These are phyloP conservation scores for Bilobella aurantiaca DNA, from an alignment of 1,140 invertebrate genomes.

Conservation along the genomic window DNA sequence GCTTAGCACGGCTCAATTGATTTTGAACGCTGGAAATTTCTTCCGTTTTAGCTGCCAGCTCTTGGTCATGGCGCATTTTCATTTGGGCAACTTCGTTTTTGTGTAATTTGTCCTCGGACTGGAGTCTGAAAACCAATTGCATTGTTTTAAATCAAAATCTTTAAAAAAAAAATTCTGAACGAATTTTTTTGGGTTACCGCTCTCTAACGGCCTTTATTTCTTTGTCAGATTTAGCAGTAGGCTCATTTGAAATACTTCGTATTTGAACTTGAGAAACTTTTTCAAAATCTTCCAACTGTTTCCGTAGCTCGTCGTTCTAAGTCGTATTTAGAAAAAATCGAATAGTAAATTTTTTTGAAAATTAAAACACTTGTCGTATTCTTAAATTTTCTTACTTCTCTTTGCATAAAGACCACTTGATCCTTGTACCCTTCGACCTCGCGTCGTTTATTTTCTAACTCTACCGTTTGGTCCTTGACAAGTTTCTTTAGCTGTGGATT, in stretches of 20 bases:
- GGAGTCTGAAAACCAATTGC: neutral
- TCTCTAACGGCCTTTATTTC: conserved; percentile 61
- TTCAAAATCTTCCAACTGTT: conserved; percentile 74
- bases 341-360: neutral
- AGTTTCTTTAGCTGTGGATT: conserved; percentile 50
- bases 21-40: conserved; percentile 74
- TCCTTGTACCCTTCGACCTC: conserved; percentile 59
- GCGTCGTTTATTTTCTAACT: conserved; percentile 59
- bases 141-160: conserved; percentile 1
- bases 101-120: conserved; percentile 58
- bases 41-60: conserved; percentile 69
- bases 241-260: conserved; percentile 36
- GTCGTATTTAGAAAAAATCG: conserved; percentile 1
- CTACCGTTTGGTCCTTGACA: conserved; percentile 60
- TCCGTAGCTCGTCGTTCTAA: conserved; percentile 66
- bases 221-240: conserved; percentile 47
- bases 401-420: conserved; percentile 56
- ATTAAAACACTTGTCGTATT: too few relatives aligned
- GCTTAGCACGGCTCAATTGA: conserved; percentile 65
- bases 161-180: neutral
- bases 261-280: conserved; percentile 69
- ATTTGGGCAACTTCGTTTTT: conserved; percentile 73
- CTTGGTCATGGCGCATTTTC: conserved; percentile 77
- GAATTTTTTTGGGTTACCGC: conserved; percentile 41
- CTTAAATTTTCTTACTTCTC: conserved; percentile 43